Percentiles rank a stretch among this genome's conserved stretches.
These are phyloP conservation scores for Xiphophorus maculatus DNA, from an alignment of 2,113 vertebrate species.

Conservation along the genomic window DNA sequence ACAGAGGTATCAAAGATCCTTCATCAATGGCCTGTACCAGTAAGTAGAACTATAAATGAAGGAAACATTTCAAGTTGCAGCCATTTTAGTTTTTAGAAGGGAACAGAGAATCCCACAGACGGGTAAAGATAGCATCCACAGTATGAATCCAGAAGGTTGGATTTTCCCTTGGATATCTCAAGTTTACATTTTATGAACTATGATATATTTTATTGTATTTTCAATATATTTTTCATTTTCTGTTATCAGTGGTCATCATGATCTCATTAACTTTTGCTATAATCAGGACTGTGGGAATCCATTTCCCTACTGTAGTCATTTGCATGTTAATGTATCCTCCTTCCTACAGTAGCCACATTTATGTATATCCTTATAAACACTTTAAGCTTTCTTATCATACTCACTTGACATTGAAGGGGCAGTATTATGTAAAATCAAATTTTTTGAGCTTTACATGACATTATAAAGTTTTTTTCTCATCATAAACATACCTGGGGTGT, in stretches of 20 bases:
- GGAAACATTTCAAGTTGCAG: background rate
- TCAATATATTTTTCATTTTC: background rate
- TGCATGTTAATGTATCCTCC: too few species aligned
- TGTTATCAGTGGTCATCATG: background rate
- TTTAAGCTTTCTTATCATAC: too few species aligned
- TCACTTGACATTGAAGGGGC: too few species aligned
- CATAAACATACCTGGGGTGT: too few species aligned
- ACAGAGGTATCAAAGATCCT: conserved; percentile 91
- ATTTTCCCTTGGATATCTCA: background rate
- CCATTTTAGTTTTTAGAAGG: background rate
- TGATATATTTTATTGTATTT: background rate
- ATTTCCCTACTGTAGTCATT: too few species aligned
- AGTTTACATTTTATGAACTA: background rate
- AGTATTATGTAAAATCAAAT: too few species aligned
- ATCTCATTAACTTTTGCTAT: background rate
- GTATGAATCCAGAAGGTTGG: background rate
- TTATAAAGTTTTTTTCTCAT: too few species aligned
- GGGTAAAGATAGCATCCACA: background rate
- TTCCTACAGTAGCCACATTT: too few species aligned
- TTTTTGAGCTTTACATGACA: too few species aligned
- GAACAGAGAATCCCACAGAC: background rate
- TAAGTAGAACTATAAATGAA: conserved; percentile 76
- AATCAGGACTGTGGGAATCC: too few species aligned
- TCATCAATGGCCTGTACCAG: conserved; percentile 95
- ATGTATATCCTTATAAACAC: too few species aligned